A percentile compares a stretch with the other conserved stretches of the same genome.
phyloP scores from a whole-genome alignment of 2,113 vertebrate species.

The Brachionichthys hirsutus region DNA sequence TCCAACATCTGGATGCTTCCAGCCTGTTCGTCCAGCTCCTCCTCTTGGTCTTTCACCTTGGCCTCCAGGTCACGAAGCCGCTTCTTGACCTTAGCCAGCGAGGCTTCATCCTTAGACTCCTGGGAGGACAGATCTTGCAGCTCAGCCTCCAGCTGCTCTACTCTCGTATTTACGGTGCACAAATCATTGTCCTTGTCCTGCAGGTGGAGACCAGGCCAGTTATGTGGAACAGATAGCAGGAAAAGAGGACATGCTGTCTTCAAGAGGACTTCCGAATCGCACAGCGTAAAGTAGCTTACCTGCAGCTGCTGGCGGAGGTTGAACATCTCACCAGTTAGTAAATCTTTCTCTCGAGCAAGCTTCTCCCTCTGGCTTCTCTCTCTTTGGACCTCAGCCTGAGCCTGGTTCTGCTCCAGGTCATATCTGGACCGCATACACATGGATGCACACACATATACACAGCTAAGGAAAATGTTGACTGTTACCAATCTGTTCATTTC shows the following conservation, averaged over 20 bases:
- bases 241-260: conserved; percentile 27
- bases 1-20: conserved; percentile 97
- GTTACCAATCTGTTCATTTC: too few species aligned
- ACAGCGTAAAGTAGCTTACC: conserved; percentile 70
- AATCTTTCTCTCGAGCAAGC: conserved; percentile 88
- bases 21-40: conserved; percentile 97
- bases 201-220: conserved; percentile 28
- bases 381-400: conserved; percentile 87
- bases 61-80: conserved; percentile 93
- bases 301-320: conserved; percentile 92
- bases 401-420: conserved; percentile 90
- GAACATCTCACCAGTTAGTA: conserved; percentile 88
- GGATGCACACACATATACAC: conserved; percentile 4
- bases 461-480: too few species aligned
- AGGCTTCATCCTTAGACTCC: conserved; percentile 96
- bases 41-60: conserved; percentile 97
- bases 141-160: conserved; percentile 89
- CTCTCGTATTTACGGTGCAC: conserved; percentile 79
- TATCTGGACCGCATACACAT: conserved; percentile 78
- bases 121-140: conserved; percentile 93
- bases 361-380: conserved; percentile 89
- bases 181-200: conserved; percentile 86
- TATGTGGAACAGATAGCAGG: conserved; percentile 31
- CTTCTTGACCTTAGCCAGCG: conserved; percentile 90
- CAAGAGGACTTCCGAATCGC: conserved; percentile 15